A percentile compares a stretch with the other conserved stretches of the same genome.
phyloP scores from a whole-genome alignment of 1,140 invertebrate genomes.

The Zaprionus davidi region DNA sequence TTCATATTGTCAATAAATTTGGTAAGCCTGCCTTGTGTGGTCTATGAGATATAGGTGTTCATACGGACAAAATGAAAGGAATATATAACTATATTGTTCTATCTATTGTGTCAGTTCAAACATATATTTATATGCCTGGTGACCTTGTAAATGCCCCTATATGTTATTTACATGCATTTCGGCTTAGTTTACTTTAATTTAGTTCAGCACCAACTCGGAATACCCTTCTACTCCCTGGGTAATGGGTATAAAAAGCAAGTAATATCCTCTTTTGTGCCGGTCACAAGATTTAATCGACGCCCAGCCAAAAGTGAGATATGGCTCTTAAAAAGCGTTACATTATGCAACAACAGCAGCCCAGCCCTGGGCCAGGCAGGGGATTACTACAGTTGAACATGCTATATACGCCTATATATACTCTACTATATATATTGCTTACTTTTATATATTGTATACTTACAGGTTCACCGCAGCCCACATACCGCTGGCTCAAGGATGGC shows the following conservation, averaged over 20 bases:
- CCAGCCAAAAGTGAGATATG: constrained; percentile 30
- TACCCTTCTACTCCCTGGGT: too few relatives aligned
- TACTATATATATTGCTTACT: constrained; percentile 5
- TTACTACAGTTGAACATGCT: not conserved
- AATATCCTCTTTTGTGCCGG: constrained; percentile 49
- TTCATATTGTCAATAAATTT: too few relatives aligned
- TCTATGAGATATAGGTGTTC: too few relatives aligned
- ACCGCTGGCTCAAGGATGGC: constrained; percentile 95
- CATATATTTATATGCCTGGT: too few relatives aligned
- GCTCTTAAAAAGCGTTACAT: constrained; percentile 34
- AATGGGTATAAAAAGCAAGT: constrained; percentile 22
- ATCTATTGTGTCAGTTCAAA: too few relatives aligned
- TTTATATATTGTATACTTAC: constrained; percentile 64
- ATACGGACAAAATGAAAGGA: too few relatives aligned
- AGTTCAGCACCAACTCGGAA: too few relatives aligned
- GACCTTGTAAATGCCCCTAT: too few relatives aligned
- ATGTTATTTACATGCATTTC: too few relatives aligned
- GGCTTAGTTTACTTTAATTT: too few relatives aligned
- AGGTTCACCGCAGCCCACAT: constrained; percentile 95
- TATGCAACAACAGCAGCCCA: constrained; percentile 42
- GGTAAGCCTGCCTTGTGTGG: too few relatives aligned
- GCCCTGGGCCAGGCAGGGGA: not conserved
- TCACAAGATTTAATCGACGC: constrained; percentile 51
- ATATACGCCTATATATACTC: not conserved
- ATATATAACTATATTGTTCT: too few relatives aligned